A percentile compares a stretch with the other conserved stretches of the same genome.
These are phyloP conservation scores for Cyclura pinguis DNA, from an alignment of 2,797 vertebrate species.

Conservation along the genomic window DNA sequence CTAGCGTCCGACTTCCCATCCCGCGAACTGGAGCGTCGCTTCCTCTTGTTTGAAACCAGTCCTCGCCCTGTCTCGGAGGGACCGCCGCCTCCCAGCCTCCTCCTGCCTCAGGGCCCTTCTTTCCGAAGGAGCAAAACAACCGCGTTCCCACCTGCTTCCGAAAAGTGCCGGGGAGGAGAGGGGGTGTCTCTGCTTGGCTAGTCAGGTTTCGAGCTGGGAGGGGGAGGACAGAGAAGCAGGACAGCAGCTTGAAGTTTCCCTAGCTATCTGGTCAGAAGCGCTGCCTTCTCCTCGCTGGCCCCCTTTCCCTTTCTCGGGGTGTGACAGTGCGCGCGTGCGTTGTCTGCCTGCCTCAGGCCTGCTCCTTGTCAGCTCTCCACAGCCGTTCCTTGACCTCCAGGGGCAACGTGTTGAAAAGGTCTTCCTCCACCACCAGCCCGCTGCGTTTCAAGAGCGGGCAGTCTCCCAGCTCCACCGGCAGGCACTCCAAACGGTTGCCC, in stretches of 20 bases:
- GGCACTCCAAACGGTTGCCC: conserved; percentile 94
- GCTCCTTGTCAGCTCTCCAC: conserved; percentile 95
- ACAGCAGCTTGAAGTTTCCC: neutral
- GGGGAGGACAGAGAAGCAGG: conserved; percentile 33
- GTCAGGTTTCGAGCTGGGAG: conserved; percentile 11
- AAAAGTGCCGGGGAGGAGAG: conserved; percentile 30
- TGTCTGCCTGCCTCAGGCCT: conserved; percentile 79
- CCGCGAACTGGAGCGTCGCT: conserved; percentile 18
- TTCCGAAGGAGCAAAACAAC: conserved; percentile 41
- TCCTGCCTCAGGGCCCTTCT: conserved; percentile 49
- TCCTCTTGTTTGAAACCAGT: conserved; percentile 24
- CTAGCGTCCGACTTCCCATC: conserved; percentile 32
- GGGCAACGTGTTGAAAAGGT: conserved; percentile 94
- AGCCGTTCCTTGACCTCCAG: conserved; percentile 95
- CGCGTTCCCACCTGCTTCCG: conserved; percentile 39
- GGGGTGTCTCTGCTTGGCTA: conserved; percentile 41
- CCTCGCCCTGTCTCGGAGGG: conserved; percentile 47
- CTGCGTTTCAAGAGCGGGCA: conserved; percentile 93
- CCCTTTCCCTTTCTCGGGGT: too few relatives aligned
- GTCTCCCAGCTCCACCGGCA: conserved; percentile 96
- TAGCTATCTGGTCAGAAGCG: conserved; percentile 49
- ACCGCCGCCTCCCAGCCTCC: neutral
- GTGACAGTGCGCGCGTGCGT: too few relatives aligned
- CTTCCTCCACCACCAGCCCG: conserved; percentile 94
- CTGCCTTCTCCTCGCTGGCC: conserved; percentile 21